Base-by-base conservation (phyloP, 2,797 vertebrate genomes). In the Falco naumanni region DNA sequence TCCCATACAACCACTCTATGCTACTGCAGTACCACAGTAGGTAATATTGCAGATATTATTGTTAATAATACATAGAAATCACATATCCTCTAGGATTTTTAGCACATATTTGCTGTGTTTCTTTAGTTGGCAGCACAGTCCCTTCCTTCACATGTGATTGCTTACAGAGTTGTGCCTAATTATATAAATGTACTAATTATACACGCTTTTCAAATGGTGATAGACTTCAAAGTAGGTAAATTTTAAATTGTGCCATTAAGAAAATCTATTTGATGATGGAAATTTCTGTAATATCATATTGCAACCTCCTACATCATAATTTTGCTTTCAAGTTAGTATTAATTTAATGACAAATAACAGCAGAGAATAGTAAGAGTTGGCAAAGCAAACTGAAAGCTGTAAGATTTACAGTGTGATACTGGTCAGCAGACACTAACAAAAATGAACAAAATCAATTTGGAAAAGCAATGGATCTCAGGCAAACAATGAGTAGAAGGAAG, bases 221-320 rank as follows among this genome's bases (percentile, higher is more conserved):
- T 56, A 95, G 89, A 71, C 89, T 95, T 95, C 91, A 95, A 94
- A 95, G 90, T 57, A 96, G 91, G 93, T 93, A 96, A 72, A 96
- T 91, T 95, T 84, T 86, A 95, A 95, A 79, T 82, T 39, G 66
- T 70, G 87, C 89, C 85, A 95, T 91, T 95, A 95, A 93, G 89
- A 59, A 91, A 94, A 86, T 79, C 77, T 90, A 72, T 93, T 86
- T 94, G 93, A 86, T 74, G 95, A 92, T 60, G 91, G 91, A 79
- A 94, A 90, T 89, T 45, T 88, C 93, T 82, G 77, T 68, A 90
- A 90, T 72, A 80, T 93, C 93, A 84, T 24, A 81, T 41, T 90
- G 83, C 93, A 72, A 63, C 84, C 93, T 87, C 78, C 76, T 64
- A 71, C 86, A 21, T 68, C 10, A 28, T 50, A 89, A 94, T 93